Conservation (phyloP, 2,797 vertebrate genomes). For the Epinephelus coioides region DNA sequence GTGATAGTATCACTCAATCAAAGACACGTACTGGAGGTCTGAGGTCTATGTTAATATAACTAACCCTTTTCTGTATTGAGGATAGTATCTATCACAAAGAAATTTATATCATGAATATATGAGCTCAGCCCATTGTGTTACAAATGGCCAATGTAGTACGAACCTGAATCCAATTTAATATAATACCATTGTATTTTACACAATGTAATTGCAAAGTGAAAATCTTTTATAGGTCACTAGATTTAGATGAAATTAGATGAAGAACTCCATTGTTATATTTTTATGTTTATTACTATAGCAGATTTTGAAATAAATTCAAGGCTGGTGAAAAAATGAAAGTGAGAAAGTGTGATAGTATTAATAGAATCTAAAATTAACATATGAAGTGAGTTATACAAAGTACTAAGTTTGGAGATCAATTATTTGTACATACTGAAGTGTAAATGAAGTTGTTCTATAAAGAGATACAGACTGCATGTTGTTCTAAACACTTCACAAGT, state of each 20-base stretch:
- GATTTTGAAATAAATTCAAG: neutral
- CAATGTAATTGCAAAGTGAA: neutral
- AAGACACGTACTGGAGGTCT: neutral
- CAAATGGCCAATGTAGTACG: neutral
- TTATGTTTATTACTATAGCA: neutral
- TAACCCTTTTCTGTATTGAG: neutral
- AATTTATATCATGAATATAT: conserved; percentile 4
- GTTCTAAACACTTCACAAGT: conserved; percentile 26
- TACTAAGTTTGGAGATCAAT: neutral
- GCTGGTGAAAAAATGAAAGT: neutral
- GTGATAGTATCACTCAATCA: conserved; percentile 51
- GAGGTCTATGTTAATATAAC: conserved; percentile 10
- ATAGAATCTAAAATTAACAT: neutral
- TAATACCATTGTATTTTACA: conserved; percentile 1
- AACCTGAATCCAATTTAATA: conserved; percentile 1
- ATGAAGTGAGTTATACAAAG: neutral
- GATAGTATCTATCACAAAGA: neutral
- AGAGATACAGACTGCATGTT: conserved; percentile 19
- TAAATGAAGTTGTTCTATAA: conserved; percentile 7
- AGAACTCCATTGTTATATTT: neutral
- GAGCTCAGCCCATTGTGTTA: neutral
- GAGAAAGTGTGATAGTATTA: neutral
- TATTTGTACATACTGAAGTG: neutral
- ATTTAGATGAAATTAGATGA: neutral
- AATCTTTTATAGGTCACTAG: neutral